Base-by-base conservation (phyloP, 2,113 vertebrate genomes). In the Sigmodon hispidus region DNA sequence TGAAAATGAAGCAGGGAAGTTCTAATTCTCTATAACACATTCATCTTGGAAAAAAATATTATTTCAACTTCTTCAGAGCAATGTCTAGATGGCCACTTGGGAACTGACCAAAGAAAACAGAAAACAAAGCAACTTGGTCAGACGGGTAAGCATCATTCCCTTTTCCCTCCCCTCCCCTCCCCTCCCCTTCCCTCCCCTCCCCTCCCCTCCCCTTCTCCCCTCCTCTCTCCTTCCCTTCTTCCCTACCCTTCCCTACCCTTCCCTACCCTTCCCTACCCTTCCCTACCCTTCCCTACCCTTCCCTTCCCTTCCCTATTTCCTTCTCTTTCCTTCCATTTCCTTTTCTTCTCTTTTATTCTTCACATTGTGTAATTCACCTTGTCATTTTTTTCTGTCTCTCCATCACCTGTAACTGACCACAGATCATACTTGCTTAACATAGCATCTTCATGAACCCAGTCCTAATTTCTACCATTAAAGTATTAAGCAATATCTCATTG, bases 1-100 rank as follows among this genome's bases (percentile, higher is more conserved):
- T 72, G 52, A 92, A 75, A 87, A 96, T 40, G 16, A 96, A 83
- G 31, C 3, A 15, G 63, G 57, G 22, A 65, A 67, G 67, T 40
- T 63, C 36, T n/a, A 72, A 50, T 87, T 79, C 31, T 43, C 29
- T 73, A 29, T n/a, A 52, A 11, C 31, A 57, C 40, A 87, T 1
- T 73, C n/a, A 79, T 57, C 79, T 75, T 69, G 40, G 57, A 7
- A 69, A 89, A 76, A 67, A 19, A 34, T 55, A 36, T 48, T 90
- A 26, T 73, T 73, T 63, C 52, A 90, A 75, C 21, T 45, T 92
- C 83, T 43, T 9, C 80, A 90, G 63, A 72, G 48, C 3, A 76
- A 69, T 50, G 45, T 15, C 40, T 16, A 86, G 50, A 40, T 16
- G 59, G 34, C 40, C 31, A 26, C 36, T 45, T 90, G 81, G 55